Percentiles rank a stretch among this genome's conserved stretches.
These are phyloP conservation scores for Antennarius maculatus DNA, from an alignment of 2,797 vertebrate genomes.

Conservation along the genomic window DNA sequence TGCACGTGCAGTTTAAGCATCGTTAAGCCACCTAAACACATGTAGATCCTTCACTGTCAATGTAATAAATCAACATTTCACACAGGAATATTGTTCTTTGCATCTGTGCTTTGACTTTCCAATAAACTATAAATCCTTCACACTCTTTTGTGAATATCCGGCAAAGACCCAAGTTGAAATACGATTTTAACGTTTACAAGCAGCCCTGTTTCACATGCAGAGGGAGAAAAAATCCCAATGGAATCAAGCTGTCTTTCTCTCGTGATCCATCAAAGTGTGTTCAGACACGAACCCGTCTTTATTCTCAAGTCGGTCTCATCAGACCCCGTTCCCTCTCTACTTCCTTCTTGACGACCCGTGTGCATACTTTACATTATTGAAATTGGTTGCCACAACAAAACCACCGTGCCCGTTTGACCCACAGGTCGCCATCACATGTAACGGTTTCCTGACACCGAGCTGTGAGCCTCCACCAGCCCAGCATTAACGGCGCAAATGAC, in stretches of 20 bases:
- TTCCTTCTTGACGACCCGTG: background rate
- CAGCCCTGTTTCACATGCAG: background rate
- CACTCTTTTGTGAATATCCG: background rate
- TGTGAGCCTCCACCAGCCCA: slow-evolving; percentile 15
- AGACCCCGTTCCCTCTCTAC: background rate
- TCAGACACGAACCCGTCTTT: slow-evolving; percentile 19
- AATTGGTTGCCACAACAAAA: slow-evolving; percentile 14
- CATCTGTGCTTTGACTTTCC: too few species aligned
- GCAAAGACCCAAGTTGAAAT: slow-evolving; percentile 13
- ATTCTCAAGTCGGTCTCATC: slow-evolving; percentile 14
- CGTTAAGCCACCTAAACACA: background rate
- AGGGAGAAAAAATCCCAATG: background rate
- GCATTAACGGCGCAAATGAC: slow-evolving; percentile 38
- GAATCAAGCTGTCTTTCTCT: slow-evolving; percentile 3
- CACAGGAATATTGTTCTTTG: background rate
- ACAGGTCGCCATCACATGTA: slow-evolving; percentile 30
- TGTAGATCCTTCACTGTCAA: background rate
- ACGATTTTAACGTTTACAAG: background rate
- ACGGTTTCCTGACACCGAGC: slow-evolving; percentile 32
- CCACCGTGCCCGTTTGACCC: slow-evolving; percentile 14
- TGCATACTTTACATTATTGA: background rate
- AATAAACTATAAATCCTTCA: background rate
- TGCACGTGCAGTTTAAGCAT: background rate
- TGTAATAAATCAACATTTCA: background rate
- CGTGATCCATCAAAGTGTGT: slow-evolving; percentile 36